Base-by-base conservation (phyloP, 2,888 invertebrate genomes). In the Drosophila eohydei region DNA sequence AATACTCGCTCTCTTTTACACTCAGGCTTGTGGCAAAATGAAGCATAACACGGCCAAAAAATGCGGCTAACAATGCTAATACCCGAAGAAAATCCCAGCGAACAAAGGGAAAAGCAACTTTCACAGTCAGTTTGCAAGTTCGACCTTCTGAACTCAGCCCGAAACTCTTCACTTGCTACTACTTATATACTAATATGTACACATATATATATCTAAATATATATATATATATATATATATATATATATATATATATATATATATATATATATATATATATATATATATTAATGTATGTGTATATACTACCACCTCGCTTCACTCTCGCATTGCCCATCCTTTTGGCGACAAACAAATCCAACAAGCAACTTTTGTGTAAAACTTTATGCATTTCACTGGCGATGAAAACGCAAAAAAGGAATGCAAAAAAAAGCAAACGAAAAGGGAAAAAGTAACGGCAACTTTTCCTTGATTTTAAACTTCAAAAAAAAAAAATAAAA, bases 291-390 rank as follows among this genome's bases (percentile, higher is more conserved):
- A 21, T 55, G 7, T 16, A 40, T 11, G 5, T 46, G 3, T 28
- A 50, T 32, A 32, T 50, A 50, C 5, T n/a, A n/a, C 32, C 32
- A 32, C 11, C n/a, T 32, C 50, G 50, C 32, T 50, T 32, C 32
- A 32, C 50, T 50, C 50, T 50, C 50, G 50, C 16, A 57, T 36
- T 34, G 36, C 36, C 46, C 57, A 46, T 30, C 87, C 80, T 80
- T 83, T 83, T 82, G 80, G 81, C 78, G 83, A 85, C 80, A 87
- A 85, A 83, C 88, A 85, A 86, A 87, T 86, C 84, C 85, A 84
- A 78, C 79, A 77, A 82, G 69, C 78, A 86, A 88, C 86, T 88
- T 88, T 87, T 76, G 68, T 74, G 82, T 59, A 74, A 87, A 85
- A 87, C 87, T 84, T 85, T 85, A 84, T 87, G 87, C 84, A 87